These are phyloP conservation scores for Paedocypris sp. DNA, from an alignment of 2,113 vertebrate genomes.

Conservation along the genomic window DNA sequence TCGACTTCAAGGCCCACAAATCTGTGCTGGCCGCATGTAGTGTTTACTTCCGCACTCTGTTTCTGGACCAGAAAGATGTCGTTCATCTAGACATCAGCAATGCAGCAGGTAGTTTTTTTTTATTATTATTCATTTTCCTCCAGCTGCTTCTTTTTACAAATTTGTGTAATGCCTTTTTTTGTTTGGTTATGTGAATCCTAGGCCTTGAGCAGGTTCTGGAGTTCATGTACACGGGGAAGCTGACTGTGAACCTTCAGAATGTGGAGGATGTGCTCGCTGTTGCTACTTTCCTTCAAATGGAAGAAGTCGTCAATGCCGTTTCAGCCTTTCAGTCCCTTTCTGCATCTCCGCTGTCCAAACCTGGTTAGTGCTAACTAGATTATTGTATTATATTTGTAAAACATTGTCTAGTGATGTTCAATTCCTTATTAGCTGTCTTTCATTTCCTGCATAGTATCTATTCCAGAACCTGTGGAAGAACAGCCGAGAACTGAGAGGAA, in stretches of 20 bases:
- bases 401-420: background rate
- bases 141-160: background rate
- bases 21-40: constrained; percentile 91
- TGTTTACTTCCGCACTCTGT: constrained; percentile 87
- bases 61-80: constrained; percentile 92
- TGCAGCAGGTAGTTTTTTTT: constrained; percentile 68
- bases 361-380: constrained; percentile 40
- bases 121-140: background rate
- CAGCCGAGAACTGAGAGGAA: constrained; percentile 30
- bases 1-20: constrained; percentile 95
- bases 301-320: constrained; percentile 84
- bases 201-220: constrained; percentile 90
- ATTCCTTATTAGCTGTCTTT: background rate
- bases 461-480: constrained; percentile 11
- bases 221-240: constrained; percentile 95
- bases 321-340: constrained; percentile 75
- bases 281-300: constrained; percentile 90
- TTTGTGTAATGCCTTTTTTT: background rate
- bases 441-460: background rate
- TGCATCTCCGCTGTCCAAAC: constrained; percentile 31
- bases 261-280: constrained; percentile 86
- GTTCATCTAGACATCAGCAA: constrained; percentile 98
- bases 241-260: constrained; percentile 76
- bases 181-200: too few relatives aligned
- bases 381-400: background rate